Base-by-base conservation (phyloP, 2,113 vertebrate species). In the Pterocles orientalis region DNA sequence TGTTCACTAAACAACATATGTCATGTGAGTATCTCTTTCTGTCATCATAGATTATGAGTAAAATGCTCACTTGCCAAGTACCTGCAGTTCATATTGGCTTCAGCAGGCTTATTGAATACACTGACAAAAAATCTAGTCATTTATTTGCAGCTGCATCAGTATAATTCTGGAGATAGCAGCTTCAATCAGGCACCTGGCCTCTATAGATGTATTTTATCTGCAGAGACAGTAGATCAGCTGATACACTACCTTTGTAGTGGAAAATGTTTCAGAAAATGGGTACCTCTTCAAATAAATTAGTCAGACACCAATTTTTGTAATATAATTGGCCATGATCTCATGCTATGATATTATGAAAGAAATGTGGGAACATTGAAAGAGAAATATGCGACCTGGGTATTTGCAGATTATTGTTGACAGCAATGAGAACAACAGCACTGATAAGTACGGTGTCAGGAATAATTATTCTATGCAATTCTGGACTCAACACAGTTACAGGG, bases 331-430 rank as follows among this genome's bases (percentile, higher is more conserved):
- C 69, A 51, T 75, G 61, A 85, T 83, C 69, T 86, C 86, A 78
- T 91, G 61, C 81, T 79, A 91, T 91, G 66, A 69, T 84, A 95
- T 76, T 79, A 87, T 56, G 36, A 94, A 97, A 95, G 69, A 94
- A 78, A 94, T 83, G 10, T 84, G 50, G 76, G 94, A 95, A 79
- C 94, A 96, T 10, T 92, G 84, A 86, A 92, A 94, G 58, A 92
- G 9, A 76, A 92, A 69, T 94, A 93, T 31, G 36, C 88, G 54
- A 95, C 85, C 82, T 88, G 66, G 91, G 89, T 96, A 88, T 71
- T 33, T 88, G 76, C 87, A 91, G 84, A 90, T 96, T 95, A 87
- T 62, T 88, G 60, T 86, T 95, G 82, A 97, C 69, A 92, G 82
- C 36, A 88, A 77, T 80, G 65, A 88, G 82, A 97, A 72, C 75